Conservation (phyloP, 1,140 invertebrate species). For the Triops longicaudatus region DNA sequence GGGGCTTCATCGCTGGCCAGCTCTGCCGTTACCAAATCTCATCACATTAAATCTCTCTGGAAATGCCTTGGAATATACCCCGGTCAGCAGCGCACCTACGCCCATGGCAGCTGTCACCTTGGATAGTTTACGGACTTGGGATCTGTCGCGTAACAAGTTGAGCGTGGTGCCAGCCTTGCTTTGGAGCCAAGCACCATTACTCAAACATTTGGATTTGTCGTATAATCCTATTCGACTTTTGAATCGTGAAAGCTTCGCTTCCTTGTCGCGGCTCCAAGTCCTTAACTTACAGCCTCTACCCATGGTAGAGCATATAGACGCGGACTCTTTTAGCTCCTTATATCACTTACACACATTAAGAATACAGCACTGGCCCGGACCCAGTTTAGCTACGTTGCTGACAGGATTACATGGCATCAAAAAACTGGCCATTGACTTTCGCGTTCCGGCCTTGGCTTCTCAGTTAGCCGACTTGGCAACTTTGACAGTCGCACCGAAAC, state of each 20-base stretch:
- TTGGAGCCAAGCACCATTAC: conserved; percentile 47
- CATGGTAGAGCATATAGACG: conserved; percentile 47
- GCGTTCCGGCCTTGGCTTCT: conserved; percentile 56
- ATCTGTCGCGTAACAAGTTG: conserved; percentile 57
- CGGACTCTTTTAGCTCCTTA: conserved; percentile 46
- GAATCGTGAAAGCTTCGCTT: conserved; percentile 45
- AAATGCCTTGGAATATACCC: conserved; percentile 50
- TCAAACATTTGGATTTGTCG: conserved; percentile 54
- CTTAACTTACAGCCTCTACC: conserved; percentile 42
- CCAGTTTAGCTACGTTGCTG: conserved; percentile 26
- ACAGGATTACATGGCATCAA: conserved; percentile 31
- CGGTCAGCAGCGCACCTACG: conserved; percentile 14
- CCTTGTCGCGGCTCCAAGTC: conserved; percentile 41
- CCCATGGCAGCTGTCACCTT: conserved; percentile 38
- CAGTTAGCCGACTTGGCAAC: conserved; percentile 51
- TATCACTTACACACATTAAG: conserved; percentile 51
- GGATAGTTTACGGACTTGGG: conserved; percentile 51
- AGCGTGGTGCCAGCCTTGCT: conserved; percentile 53
- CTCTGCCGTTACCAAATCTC: conserved; percentile 59
- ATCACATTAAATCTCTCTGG: conserved; percentile 64
- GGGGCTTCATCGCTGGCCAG: conserved; percentile 61
- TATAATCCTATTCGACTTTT: conserved; percentile 56
- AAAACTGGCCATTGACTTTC: conserved; percentile 36
- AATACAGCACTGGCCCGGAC: conserved; percentile 22
- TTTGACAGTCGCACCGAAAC: conserved; percentile 45